Percentiles rank a stretch among this genome's conserved stretches.
These are phyloP conservation scores for Fistularia commersonii DNA, from an alignment of 2,797 vertebrate species.

Conservation along the genomic window DNA sequence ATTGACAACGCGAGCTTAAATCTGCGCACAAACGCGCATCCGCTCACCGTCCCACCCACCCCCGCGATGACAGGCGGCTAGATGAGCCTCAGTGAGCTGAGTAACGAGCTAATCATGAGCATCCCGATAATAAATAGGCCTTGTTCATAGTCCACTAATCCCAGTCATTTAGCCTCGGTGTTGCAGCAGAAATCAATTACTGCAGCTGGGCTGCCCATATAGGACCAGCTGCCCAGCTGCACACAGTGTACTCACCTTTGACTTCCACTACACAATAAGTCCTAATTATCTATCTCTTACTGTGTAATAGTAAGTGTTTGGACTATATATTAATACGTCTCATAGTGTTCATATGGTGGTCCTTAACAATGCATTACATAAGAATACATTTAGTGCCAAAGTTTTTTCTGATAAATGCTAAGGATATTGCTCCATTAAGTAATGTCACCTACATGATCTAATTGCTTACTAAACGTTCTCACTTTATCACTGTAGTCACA, in stretches of 20 bases:
- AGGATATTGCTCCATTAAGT: no score
- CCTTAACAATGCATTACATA: no score
- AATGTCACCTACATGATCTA: no score
- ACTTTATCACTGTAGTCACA: no score
- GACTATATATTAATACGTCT: background rate
- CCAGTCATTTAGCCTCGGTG: conserved; percentile 50
- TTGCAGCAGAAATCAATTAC: conserved; percentile 65
- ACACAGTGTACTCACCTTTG: conserved; percentile 14
- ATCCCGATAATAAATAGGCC: conserved; percentile 65
- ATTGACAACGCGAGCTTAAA: conserved; percentile 30
- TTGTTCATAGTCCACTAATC: conserved; percentile 69
- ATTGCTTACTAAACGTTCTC: no score
- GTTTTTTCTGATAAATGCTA: no score
- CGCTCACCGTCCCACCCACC: conserved; percentile 7
- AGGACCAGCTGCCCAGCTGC: conserved; percentile 28
- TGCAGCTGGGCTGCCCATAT: conserved; percentile 44
- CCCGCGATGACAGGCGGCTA: conserved; percentile 34
- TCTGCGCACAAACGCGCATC: conserved; percentile 25
- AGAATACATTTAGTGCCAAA: no score
- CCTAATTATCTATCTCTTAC: background rate
- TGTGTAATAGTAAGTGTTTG: background rate
- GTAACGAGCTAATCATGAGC: conserved; percentile 68
- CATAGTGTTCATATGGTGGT: no score
- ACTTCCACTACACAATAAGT: background rate
- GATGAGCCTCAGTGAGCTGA: conserved; percentile 59